phyloP scores from a whole-genome alignment of 2,797 vertebrate species.

The Heterohyrax brucei region DNA sequence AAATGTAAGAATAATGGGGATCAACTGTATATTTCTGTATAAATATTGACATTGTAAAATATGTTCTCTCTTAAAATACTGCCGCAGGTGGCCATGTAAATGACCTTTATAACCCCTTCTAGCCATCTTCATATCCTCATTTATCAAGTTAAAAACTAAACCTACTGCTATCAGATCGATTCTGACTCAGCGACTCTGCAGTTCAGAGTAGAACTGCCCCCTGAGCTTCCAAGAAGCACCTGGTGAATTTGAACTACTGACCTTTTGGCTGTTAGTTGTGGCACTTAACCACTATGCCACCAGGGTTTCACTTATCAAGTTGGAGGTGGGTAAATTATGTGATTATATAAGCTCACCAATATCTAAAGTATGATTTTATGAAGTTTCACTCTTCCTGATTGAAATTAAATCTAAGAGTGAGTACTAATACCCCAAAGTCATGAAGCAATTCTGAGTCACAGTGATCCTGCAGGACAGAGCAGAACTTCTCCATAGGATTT shows the following conservation, averaged over 20 bases:
- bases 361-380: background rate
- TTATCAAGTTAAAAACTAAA: conserved; percentile 14
- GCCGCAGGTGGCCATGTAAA: background rate
- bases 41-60: background rate
- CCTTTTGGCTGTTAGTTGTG: no score
- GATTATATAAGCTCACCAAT: background rate
- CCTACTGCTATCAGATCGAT: no score
- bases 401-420: background rate
- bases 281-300: no score
- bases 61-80: background rate
- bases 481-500: no score
- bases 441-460: no score
- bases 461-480: no score
- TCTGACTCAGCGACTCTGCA: no score
- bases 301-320: background rate
- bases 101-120: background rate
- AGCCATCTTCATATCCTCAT: background rate
- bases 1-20: no score
- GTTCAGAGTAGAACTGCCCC: no score
- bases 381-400: conserved; percentile 3
- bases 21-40: background rate
- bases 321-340: background rate
- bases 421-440: no score
- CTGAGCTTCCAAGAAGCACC: no score
- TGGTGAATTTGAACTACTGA: no score